phyloP scores from a whole-genome alignment of 30 jellyfish, hydroid and myxozoan genomes.

The Catostylus mosaicus region DNA sequence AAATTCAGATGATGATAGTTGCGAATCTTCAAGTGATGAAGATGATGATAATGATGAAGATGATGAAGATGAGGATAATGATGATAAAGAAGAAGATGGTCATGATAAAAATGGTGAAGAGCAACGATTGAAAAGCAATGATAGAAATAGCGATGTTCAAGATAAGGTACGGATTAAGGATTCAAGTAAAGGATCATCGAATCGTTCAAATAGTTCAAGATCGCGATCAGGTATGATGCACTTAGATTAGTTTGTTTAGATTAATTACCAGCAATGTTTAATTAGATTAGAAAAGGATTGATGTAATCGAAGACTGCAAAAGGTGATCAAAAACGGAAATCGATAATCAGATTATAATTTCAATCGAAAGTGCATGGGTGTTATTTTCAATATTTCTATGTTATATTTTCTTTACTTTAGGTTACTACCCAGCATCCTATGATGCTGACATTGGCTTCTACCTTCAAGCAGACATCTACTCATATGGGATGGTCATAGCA shows the following conservation, averaged over 20 bases:
- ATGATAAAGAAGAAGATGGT: conserved; percentile 32
- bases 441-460: conserved; percentile 68
- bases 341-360: no score
- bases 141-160: not conserved
- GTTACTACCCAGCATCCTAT: conserved; percentile 65
- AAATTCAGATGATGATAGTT: conserved; percentile 17
- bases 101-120: not conserved
- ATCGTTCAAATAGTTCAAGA: conserved; percentile 1
- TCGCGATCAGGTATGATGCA: conserved; percentile 14
- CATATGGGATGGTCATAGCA: conserved; percentile 83
- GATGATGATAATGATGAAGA: conserved; percentile 17
- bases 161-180: not conserved
- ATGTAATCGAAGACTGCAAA: no score
- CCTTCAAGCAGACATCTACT: conserved; percentile 72
- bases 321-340: no score
- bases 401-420: conserved; percentile 4
- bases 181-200: not conserved
- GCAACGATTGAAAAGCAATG: not conserved
- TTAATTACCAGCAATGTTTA: no score
- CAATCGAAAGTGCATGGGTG: no score
- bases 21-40: conserved; percentile 24
- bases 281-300: no score
- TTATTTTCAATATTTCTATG: no score
- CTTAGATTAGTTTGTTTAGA: not conserved
- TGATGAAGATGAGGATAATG: conserved; percentile 2